Evolutionary conservation across 2,797 vertebrate genomes (phyloP).

Genomic region (Pelochelys cantorii): DNA sequence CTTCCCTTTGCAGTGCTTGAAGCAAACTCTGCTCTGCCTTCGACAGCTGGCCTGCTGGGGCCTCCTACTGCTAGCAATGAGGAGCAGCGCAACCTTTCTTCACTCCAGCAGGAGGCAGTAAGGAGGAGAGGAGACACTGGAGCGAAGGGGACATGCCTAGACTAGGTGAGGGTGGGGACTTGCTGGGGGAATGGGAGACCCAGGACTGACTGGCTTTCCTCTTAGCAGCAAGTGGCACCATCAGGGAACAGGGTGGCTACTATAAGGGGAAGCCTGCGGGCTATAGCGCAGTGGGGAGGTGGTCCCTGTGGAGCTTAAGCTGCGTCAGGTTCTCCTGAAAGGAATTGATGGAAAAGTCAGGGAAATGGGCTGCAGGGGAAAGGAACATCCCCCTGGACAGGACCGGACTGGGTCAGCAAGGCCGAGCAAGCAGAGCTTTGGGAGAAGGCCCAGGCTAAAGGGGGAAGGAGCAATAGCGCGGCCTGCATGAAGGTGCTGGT

Average conservation of each 20-base stretch:
- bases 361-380: neutral
- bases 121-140: neutral
- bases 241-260: neutral
- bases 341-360: neutral
- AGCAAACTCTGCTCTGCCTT: neutral
- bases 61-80: neutral
- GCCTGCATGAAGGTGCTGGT: neutral
- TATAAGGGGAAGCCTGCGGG: neutral
- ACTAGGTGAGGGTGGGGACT: neutral
- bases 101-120: no score
- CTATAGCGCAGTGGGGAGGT: neutral
- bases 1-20: neutral
- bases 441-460: neutral
- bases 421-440: neutral
- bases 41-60: neutral
- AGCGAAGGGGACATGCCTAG: neutral
- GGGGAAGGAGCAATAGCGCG: neutral
- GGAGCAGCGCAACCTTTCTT: neutral
- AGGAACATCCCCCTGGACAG: neutral
- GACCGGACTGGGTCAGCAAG: neutral
- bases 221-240: neutral
- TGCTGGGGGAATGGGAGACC: neutral
- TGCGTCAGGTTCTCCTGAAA: neutral
- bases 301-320: fast-evolving
- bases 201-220: neutral